Evolutionary conservation across 2,888 invertebrate species (phyloP), one percentile per base, ranked within the genome.

Genomic region (Drosophila helvetica): DNA sequence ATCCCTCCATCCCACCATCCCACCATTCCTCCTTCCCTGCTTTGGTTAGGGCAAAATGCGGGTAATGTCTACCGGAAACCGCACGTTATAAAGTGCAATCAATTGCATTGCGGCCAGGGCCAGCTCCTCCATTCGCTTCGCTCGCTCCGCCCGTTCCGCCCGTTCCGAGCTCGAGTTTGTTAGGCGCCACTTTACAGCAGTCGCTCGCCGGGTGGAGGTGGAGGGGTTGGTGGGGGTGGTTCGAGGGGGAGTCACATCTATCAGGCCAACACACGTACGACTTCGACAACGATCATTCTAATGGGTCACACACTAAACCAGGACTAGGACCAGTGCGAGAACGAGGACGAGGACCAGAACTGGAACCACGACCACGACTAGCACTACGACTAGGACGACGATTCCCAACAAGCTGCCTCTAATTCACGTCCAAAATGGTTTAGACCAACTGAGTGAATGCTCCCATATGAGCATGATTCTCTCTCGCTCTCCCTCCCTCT

Each of bases 81-180:
- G 85, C 87, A 87, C 88, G 84, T 88, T 88, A 86, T 88, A 87
- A 87, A 88, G 87, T 88, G 88, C 87, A 88, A 88, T 88, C 88
- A 88, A 88, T 88, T 88, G 87, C 87, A 88, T 88, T 87, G 86
- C 75, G 77, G 71, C 77, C 70, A 78, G 76, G 81, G 84, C 72
- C 79, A 70, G 66, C 7, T n/a, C 22, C 22, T n/a, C 48, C 18
- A n/a, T 48, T 50, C 25, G 25, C 22, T 25, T n/a, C 48, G 38
- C 38, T 38, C n/a, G 38, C 15, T 38, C 15, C 22, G 22, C 22
- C 4, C 22, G 38, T 38, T 38, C 15, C 22, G 22, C 22, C 4
- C 22, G 38, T 38, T 38, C 7, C 38, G 38, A 50, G 51, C 33
- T 30, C 51, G 17, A 64, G 82, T 82, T 79, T 80, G 82, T 82